phyloP scores from a whole-genome alignment of 2,888 invertebrate genomes.

The Halictus quadricinctus region DNA sequence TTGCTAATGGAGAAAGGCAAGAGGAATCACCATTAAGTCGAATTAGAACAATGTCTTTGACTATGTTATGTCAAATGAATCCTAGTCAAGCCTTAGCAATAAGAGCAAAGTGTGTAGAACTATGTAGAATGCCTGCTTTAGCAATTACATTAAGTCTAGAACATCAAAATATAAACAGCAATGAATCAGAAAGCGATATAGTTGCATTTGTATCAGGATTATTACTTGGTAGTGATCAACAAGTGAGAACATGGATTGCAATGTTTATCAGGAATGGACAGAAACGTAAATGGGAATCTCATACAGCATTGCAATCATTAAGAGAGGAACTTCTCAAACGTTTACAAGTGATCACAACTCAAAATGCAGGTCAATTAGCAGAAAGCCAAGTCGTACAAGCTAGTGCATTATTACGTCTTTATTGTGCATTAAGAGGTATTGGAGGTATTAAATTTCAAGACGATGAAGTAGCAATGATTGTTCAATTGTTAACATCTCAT shows the following conservation, averaged over 20 bases:
- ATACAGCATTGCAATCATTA: constrained; percentile 87
- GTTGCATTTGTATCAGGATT: constrained; percentile 95
- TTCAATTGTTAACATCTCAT: constrained; percentile 93
- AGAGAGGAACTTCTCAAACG: constrained; percentile 90
- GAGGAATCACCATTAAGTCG: constrained; percentile 94
- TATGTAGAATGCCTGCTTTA: constrained; percentile 94
- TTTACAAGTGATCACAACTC: constrained; percentile 86
- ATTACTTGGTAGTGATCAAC: constrained; percentile 94
- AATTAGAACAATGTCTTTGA: constrained; percentile 89
- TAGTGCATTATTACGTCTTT: constrained; percentile 93
- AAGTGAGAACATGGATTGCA: constrained; percentile 96
- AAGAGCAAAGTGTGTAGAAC: constrained; percentile 93
- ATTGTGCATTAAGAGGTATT: constrained; percentile 96
- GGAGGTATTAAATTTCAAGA: constrained; percentile 97
- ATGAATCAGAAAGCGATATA: constrained; percentile 83
- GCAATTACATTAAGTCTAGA: constrained; percentile 92
- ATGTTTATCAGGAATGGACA: constrained; percentile 94
- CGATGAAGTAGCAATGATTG: constrained; percentile 93
- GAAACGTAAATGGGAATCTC: constrained; percentile 91
- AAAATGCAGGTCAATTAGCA: constrained; percentile 85
- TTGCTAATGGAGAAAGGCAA: constrained; percentile 92
- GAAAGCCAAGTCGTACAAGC: constrained; percentile 91
- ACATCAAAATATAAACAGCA: constrained; percentile 80
- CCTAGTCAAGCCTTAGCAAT: constrained; percentile 93
- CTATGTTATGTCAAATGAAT: constrained; percentile 93